These are phyloP conservation scores for Drosophila triauraria DNA, from an alignment of 1,140 invertebrate genomes.

Conservation along the genomic window DNA sequence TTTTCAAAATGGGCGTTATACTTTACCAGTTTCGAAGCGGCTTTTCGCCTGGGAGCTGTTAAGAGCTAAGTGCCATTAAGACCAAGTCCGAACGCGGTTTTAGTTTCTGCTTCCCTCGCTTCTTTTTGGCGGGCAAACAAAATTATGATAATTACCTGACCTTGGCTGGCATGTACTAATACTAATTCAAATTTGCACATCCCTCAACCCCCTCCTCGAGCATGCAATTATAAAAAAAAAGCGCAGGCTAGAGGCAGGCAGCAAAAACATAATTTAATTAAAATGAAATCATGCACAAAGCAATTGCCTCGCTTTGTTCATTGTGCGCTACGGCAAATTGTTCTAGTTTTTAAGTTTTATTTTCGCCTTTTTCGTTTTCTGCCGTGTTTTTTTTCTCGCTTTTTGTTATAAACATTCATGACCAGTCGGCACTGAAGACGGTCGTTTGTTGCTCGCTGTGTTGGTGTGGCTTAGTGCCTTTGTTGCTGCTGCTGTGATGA, in stretches of 20 bases:
- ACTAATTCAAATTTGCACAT: slow-evolving; percentile 77
- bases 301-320: slow-evolving; percentile 80
- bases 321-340: slow-evolving; percentile 76
- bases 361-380: slow-evolving; percentile 42
- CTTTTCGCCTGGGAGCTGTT: slow-evolving; percentile 27
- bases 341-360: slow-evolving; percentile 71
- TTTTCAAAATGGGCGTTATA: too few relatives aligned
- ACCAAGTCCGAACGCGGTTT: slow-evolving; percentile 42
- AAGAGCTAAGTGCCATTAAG: slow-evolving; percentile 56
- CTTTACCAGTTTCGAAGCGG: slow-evolving; percentile 69
- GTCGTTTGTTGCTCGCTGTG: slow-evolving; percentile 29
- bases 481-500: slow-evolving; percentile 50
- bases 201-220: slow-evolving; percentile 21
- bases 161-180: slow-evolving; percentile 73
- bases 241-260: slow-evolving; percentile 40
- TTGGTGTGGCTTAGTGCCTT: slow-evolving; percentile 42
- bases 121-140: slow-evolving; percentile 57
- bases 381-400: slow-evolving; percentile 54
- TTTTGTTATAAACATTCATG: slow-evolving; percentile 72
- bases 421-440: slow-evolving; percentile 78
- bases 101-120: slow-evolving; percentile 46
- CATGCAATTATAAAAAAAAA: slow-evolving; percentile 77
- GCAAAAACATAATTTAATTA: slow-evolving; percentile 81
- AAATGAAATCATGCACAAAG: slow-evolving; percentile 83
- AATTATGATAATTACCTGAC: slow-evolving; percentile 83